These are phyloP conservation scores for Momotus momota DNA, from an alignment of 2,797 vertebrate species.

Conservation along the genomic window DNA sequence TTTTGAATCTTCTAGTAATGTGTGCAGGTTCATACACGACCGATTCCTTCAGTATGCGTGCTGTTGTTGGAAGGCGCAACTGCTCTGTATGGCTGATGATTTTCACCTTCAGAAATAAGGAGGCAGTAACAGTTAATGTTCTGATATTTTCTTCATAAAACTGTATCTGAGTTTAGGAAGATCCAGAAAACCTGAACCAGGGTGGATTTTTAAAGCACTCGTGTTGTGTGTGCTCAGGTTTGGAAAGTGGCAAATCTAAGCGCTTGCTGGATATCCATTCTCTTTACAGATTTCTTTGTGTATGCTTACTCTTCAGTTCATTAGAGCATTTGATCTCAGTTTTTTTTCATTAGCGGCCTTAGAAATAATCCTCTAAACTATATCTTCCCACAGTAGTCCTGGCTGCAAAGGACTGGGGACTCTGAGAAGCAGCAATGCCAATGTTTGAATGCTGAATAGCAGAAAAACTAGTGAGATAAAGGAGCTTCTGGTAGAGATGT, in stretches of 20 bases:
- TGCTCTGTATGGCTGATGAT: background rate
- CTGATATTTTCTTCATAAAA: background rate
- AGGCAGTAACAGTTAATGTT: background rate
- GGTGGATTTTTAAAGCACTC: background rate
- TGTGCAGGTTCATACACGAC: background rate
- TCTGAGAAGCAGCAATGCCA: background rate
- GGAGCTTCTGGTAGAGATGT: background rate
- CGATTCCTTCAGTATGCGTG: background rate
- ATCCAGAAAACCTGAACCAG: background rate
- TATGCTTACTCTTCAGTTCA: background rate
- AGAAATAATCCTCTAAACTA: background rate
- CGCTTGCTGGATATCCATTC: background rate
- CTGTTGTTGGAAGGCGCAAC: background rate
- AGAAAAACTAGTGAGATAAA: background rate
- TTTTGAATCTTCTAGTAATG: background rate
- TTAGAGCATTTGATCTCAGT: background rate
- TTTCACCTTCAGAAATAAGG: background rate
- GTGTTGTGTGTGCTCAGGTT: background rate
- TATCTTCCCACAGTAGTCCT: background rate
- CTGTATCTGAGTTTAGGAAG: background rate
- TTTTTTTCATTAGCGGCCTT: background rate
- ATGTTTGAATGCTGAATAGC: background rate
- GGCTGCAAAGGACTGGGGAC: background rate
- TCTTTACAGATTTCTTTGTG: background rate
- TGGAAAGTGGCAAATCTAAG: background rate